phyloP scores from a whole-genome alignment of 2,797 vertebrate genomes.

The Peromyscus attwateri region DNA sequence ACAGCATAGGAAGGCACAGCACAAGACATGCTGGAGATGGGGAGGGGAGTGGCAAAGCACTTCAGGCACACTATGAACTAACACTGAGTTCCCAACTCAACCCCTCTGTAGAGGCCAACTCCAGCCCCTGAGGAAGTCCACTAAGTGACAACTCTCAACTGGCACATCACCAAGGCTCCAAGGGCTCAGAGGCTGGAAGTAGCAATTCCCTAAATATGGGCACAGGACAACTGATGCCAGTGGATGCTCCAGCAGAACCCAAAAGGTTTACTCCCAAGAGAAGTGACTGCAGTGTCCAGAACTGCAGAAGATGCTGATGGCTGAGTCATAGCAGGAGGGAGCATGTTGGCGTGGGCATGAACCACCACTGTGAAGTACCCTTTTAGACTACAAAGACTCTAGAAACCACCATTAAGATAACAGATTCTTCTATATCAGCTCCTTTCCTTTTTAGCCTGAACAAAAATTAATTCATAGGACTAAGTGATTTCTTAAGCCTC shows the following conservation, averaged over 20 bases:
- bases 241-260: not conserved
- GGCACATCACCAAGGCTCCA: not conserved
- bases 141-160: not conserved
- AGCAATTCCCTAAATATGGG: not conserved
- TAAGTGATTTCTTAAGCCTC: not conserved
- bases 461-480: constrained; percentile 17
- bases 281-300: not conserved
- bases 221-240: not conserved
- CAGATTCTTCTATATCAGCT: not conserved
- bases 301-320: not conserved
- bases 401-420: not conserved
- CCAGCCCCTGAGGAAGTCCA: not conserved
- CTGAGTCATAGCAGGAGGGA: not conserved
- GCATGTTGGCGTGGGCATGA: not conserved
- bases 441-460: not conserved
- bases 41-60: not conserved
- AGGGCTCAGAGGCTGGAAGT: not conserved
- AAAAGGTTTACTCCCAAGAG: not conserved
- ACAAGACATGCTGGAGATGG: not conserved
- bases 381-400: not conserved
- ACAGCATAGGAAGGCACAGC: not conserved
- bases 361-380: too few species aligned
- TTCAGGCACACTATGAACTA: not conserved
- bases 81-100: not conserved
- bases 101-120: not conserved